phyloP scores from a whole-genome alignment of 2,113 vertebrate genomes.

The Chunga burmeisteri region DNA sequence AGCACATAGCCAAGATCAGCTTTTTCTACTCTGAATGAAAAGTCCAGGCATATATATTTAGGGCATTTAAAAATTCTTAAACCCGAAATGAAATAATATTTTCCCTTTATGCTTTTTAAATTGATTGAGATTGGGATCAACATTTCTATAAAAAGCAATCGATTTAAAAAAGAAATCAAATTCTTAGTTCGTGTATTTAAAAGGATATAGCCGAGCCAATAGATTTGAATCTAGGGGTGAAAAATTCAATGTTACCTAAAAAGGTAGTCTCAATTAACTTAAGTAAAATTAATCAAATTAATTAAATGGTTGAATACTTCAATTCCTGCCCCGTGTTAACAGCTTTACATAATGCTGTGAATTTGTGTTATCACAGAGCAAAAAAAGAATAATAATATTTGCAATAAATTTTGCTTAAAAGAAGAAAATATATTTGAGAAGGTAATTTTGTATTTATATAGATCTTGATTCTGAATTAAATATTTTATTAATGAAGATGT shows the following conservation, averaged over 20 bases:
- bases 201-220: neutral
- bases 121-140: neutral
- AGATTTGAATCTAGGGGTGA: neutral
- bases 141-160: neutral
- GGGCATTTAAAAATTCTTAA: neutral
- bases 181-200: neutral
- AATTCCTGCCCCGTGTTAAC: neutral
- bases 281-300: neutral
- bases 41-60: neutral
- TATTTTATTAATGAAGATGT: neutral
- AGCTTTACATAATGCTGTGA: neutral
- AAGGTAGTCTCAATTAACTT: neutral
- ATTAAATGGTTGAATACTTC: neutral
- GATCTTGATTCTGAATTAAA: neutral
- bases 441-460: neutral
- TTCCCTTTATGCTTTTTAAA: neutral
- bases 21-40: neutral
- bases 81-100: neutral
- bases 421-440: neutral
- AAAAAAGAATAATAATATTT: neutral
- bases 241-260: neutral
- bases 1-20: neutral
- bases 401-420: neutral
- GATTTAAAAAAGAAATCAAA: neutral
- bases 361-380: neutral